These are phyloP conservation scores for Cyphomyrmex costatus DNA, from an alignment of 1,140 invertebrate genomes.

Conservation along the genomic window DNA sequence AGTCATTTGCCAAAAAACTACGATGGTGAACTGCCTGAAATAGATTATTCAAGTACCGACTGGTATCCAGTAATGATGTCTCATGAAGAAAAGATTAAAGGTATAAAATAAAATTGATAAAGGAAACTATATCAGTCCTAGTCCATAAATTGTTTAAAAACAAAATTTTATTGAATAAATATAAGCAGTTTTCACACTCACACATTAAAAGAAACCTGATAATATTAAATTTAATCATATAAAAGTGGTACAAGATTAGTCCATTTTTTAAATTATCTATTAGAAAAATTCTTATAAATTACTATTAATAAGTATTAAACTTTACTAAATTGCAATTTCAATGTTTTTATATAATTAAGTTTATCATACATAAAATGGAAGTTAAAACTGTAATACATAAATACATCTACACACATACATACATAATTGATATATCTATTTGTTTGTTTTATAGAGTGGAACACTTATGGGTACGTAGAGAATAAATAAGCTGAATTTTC, in stretches of 20 bases:
- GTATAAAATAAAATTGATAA: slow-evolving; percentile 71
- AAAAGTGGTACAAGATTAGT: not conserved
- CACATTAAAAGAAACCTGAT: not conserved
- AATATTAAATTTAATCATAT: no score
- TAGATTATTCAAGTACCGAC: slow-evolving; percentile 91
- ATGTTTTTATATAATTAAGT: not conserved
- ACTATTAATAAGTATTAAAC: not conserved
- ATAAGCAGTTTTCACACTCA: no score
- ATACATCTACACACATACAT: not conserved
- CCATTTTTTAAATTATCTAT: not conserved
- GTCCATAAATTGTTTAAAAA: no score
- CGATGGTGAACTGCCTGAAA: slow-evolving; percentile 91
- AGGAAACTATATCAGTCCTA: not conserved
- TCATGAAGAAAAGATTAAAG: slow-evolving; percentile 88
- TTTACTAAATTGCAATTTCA: not conserved
- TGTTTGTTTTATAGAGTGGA: slow-evolving; percentile 87
- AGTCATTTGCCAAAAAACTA: slow-evolving; percentile 92
- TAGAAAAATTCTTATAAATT: not conserved
- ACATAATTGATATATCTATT: slow-evolving; percentile 16
- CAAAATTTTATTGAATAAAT: no score
- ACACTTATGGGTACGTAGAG: slow-evolving; percentile 89
- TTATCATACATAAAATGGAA: not conserved
- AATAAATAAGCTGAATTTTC: slow-evolving; percentile 70
- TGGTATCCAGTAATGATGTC: slow-evolving; percentile 91
- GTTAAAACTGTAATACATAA: not conserved